Base-by-base conservation (phyloP, 2,888 invertebrate genomes). In the Heliconius aoede region DNA sequence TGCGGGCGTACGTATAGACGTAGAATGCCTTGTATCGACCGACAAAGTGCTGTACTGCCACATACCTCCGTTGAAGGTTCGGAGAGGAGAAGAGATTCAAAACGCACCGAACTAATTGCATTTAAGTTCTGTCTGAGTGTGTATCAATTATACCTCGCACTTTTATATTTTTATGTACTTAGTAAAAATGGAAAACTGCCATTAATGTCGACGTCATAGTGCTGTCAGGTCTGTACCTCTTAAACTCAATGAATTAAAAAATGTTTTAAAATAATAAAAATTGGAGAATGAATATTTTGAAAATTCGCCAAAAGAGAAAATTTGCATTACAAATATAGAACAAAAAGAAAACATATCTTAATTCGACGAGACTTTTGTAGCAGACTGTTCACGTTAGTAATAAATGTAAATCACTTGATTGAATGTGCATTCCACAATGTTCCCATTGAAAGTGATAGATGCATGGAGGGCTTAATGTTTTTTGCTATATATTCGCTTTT, bases 331-430 rank as follows among this genome's bases (percentile, higher is more conserved):
- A n/a, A n/a, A n/a, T n/a, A n/a, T n/a, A 8, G 32, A 32, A 32
- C 32, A 32, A 8, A 32, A 32, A 8, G 32, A 9, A 32, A 9
- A 9, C 32, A 32, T 32, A 58, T 55, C 24, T 30, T 24, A 55
- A 69, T 69, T 30, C 55, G 32, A 4, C 55, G 55, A 32, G 15
- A 69, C 69, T 24, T 26, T 36, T 65, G 24, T 24, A 46, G 74
- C 72, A 24, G 78, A 75, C 69, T 61, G 67, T 75, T 77, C 64
- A 55, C 51, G 72, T 72, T 85, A 82, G 85, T 87, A 85, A 90
- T 91, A 90, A 91, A 90, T 90, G 90, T 91, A 90, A 91, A 92
- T 91, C 89, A 90, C 88, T 87, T 86, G 85, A 89, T 89, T 88
- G 88, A 87, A 84, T 85, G 86, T 89, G 86, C 85, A 89, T 87